phyloP scores from a whole-genome alignment of 2,888 invertebrate genomes.

The Epinotia ramella region DNA sequence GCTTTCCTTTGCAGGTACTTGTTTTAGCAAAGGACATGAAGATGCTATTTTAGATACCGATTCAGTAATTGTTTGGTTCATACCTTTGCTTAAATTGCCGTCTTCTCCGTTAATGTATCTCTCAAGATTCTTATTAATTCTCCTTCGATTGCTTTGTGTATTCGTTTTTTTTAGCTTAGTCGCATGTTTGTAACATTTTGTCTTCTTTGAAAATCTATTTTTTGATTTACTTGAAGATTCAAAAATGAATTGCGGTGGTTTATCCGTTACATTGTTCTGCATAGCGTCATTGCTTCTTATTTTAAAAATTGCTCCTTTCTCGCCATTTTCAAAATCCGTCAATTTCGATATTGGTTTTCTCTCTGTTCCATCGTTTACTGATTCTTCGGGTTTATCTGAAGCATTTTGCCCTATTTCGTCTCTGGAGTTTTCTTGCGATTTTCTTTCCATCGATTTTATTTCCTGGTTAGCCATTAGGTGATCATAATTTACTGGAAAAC shows the following conservation, averaged over 20 bases:
- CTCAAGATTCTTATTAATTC: conserved; percentile 50
- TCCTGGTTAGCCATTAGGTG: not conserved
- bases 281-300: not conserved
- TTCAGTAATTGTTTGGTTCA: conserved; percentile 52
- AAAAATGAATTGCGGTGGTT: conserved; percentile 54
- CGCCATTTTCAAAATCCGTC: conserved; percentile 42
- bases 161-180: conserved; percentile 54
- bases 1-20: conserved; percentile 62
- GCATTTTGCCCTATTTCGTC: conserved; percentile 11
- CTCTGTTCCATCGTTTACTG: not conserved
- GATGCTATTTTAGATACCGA: conserved; percentile 57
- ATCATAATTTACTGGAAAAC: not conserved
- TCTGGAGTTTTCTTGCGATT: conserved; percentile 42
- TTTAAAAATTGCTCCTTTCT: conserved; percentile 29
- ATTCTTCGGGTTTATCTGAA: not conserved
- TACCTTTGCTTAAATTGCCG: conserved; percentile 49
- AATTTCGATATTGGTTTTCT: not conserved
- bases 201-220: conserved; percentile 52
- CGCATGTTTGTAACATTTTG: conserved; percentile 48
- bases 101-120: conserved; percentile 53
- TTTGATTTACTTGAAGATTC: conserved; percentile 49
- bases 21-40: conserved; percentile 58
- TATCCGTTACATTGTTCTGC: not conserved
- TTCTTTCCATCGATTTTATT: not conserved
- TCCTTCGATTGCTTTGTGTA: conserved; percentile 56